phyloP scores from a whole-genome alignment of 2,888 invertebrate species.

The Parapristionchus giblindavisi region DNA sequence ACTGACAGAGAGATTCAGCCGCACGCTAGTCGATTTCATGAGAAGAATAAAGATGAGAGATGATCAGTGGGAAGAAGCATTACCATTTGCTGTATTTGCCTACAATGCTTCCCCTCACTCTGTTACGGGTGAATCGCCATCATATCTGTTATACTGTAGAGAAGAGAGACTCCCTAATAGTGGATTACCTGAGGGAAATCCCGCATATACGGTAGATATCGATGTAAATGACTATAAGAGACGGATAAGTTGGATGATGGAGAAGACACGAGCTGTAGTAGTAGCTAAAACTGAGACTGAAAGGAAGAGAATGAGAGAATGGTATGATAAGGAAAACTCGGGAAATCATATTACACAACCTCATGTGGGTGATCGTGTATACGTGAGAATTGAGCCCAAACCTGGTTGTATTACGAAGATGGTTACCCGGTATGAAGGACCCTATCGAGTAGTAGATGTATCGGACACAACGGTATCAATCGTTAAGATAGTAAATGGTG shows the following conservation, averaged over 20 bases:
- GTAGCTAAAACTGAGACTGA: background rate
- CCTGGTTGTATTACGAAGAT: background rate
- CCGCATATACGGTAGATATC: constrained; percentile 2
- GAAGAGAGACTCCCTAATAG: background rate
- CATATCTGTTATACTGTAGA: background rate
- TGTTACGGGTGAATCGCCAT: background rate
- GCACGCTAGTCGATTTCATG: constrained; percentile 40
- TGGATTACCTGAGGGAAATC: background rate
- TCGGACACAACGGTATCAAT: background rate
- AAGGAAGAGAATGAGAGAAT: constrained; percentile 7
- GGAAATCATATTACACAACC: background rate
- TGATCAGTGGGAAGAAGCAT: constrained; percentile 31
- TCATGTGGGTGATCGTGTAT: constrained; percentile 1
- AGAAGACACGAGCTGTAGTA: background rate
- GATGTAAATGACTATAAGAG: constrained; percentile 2
- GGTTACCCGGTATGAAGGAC: constrained; percentile 10
- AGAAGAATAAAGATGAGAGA: constrained; percentile 40
- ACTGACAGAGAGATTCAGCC: constrained; percentile 43
- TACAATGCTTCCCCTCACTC: constrained; percentile 4
- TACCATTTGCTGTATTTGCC: constrained; percentile 9
- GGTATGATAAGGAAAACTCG: constrained; percentile 1
- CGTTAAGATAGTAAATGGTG: background rate
- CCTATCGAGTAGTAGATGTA: constrained; percentile 6
- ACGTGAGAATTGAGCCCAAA: background rate
- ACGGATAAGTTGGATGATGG: constrained; percentile 15